Evolutionary conservation across 2,797 vertebrate species (phyloP).

Genomic region (Margarornis squamiger): DNA sequence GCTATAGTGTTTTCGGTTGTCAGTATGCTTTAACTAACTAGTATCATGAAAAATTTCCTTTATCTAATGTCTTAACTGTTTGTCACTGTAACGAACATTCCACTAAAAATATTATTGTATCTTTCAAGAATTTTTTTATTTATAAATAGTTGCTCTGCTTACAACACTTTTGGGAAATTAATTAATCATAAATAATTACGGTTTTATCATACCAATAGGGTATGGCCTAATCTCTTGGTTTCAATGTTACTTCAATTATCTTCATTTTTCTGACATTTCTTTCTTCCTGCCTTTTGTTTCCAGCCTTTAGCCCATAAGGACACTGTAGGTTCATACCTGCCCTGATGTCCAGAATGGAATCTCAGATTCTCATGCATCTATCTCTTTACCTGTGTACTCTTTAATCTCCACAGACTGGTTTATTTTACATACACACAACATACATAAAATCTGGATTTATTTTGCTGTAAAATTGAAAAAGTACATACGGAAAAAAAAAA

Average conservation of each 20-base stretch:
- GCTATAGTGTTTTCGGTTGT: neutral
- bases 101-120: neutral
- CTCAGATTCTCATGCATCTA: neutral
- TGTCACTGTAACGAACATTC: neutral
- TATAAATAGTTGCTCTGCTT: neutral
- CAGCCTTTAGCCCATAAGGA: fast-evolving
- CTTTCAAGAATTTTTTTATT: neutral
- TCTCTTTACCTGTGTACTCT: neutral
- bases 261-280: neutral
- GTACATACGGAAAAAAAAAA: neutral
- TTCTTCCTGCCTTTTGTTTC: neutral
- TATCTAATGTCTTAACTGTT: neutral
- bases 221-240: neutral
- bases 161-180: neutral
- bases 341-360: neutral
- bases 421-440: neutral
- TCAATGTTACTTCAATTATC: neutral
- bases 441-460: neutral
- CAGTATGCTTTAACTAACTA: neutral
- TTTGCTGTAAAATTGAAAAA: neutral
- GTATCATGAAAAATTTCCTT: neutral
- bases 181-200: neutral
- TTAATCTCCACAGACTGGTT: neutral
- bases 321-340: neutral
- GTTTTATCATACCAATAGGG: neutral